Evolutionary conservation across 1,140 invertebrate genomes (phyloP).

Genomic region (Bombus cullumanus): DNA sequence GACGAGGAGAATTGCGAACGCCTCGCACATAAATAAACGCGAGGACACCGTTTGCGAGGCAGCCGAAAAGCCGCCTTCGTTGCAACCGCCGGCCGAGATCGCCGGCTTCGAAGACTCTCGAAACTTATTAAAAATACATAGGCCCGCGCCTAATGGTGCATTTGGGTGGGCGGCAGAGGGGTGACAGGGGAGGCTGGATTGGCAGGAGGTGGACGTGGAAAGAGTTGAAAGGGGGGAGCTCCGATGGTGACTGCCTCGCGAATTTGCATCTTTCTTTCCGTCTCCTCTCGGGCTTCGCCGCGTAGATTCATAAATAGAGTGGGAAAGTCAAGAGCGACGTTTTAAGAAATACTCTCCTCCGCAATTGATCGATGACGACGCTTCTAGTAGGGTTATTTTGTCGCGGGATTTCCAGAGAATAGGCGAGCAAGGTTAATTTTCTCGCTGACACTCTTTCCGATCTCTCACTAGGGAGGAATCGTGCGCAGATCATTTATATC

Average conservation of each 20-base stretch:
- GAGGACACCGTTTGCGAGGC: constrained; percentile 75
- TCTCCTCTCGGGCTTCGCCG: not conserved
- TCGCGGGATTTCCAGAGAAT: not conserved
- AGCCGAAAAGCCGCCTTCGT: constrained; percentile 76
- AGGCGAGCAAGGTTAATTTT: not conserved
- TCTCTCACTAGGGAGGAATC: not conserved
- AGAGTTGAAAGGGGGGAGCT: constrained; percentile 38
- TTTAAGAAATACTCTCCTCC: not conserved
- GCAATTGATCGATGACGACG: not conserved
- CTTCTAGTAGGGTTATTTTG: too few species aligned
- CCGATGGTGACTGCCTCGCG: constrained; percentile 62
- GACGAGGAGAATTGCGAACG: constrained; percentile 67
- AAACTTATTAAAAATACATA: constrained; percentile 81
- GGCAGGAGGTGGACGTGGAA: constrained; percentile 58
- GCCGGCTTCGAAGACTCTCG: constrained; percentile 71
- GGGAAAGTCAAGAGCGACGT: too few species aligned
- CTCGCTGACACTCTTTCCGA: not conserved
- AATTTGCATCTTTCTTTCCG: constrained; percentile 61
- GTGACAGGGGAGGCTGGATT: constrained; percentile 48
- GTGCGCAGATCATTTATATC: not conserved
- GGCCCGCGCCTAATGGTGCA: constrained; percentile 73
- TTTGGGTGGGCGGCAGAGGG: constrained; percentile 68
- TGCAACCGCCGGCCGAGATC: constrained; percentile 69
- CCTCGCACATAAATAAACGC: constrained; percentile 79
- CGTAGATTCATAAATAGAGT: constrained; percentile 34